phyloP scores from a whole-genome alignment of 2,888 invertebrate species.

The Amphimallon solstitiale region DNA sequence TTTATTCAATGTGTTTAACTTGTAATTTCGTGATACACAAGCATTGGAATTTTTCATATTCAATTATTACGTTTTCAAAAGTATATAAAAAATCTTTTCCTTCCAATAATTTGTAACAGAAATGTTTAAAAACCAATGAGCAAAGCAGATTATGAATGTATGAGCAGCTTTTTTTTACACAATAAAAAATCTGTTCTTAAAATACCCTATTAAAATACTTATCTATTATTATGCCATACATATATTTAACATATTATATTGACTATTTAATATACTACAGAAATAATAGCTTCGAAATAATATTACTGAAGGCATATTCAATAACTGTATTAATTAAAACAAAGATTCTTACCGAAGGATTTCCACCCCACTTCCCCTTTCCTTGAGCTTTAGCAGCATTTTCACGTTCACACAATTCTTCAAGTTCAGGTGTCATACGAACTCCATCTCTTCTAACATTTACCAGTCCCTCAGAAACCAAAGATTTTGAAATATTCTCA shows the following conservation, averaged over 20 bases:
- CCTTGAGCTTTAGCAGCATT: slow-evolving; percentile 88
- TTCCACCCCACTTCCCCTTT: slow-evolving; percentile 80
- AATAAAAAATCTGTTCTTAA: too few relatives aligned
- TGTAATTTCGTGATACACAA: too few relatives aligned
- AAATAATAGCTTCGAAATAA: too few relatives aligned
- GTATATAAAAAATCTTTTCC: too few relatives aligned
- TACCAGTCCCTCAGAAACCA: slow-evolving; percentile 91
- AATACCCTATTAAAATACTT: too few relatives aligned
- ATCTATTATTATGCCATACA: background rate
- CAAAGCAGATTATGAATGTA: too few relatives aligned
- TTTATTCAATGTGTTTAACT: too few relatives aligned
- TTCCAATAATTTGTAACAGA: too few relatives aligned
- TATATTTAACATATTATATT: background rate
- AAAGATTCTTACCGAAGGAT: slow-evolving; percentile 49
- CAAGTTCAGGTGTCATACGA: slow-evolving; percentile 73
- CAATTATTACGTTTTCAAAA: too few relatives aligned
- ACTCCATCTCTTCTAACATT: slow-evolving; percentile 78
- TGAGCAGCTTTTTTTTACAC: too few relatives aligned
- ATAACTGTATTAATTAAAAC: background rate
- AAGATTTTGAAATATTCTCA: slow-evolving; percentile 88
- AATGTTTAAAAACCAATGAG: too few relatives aligned
- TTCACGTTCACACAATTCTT: slow-evolving; percentile 83
- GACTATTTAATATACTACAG: background rate
- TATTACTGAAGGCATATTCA: background rate
- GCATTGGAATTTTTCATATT: too few relatives aligned